Evolutionary conservation across 2,888 invertebrate genomes (phyloP).

Genomic region (Megalurothrips usitatus): DNA sequence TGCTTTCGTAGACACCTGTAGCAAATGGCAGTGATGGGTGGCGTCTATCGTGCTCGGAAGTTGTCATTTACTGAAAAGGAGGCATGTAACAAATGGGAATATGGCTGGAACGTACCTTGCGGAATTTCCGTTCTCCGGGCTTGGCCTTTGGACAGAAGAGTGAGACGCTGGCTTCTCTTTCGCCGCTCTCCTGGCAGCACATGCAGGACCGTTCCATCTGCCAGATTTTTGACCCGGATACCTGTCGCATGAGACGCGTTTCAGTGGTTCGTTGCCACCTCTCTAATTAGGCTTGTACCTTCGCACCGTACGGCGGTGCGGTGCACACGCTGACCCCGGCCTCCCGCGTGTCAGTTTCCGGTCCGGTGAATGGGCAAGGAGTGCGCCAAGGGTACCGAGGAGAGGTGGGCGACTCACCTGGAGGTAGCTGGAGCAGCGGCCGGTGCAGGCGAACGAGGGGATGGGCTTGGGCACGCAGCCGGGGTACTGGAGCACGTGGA

Average conservation of each 20-base stretch:
- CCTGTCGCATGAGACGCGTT: slow-evolving; percentile 53
- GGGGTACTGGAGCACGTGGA: slow-evolving; percentile 84
- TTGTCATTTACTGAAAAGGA: not conserved
- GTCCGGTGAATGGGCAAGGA: not conserved
- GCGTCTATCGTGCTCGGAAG: not conserved
- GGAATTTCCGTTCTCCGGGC: slow-evolving; percentile 76
- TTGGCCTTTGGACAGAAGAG: slow-evolving; percentile 86
- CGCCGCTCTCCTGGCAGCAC: slow-evolving; percentile 92
- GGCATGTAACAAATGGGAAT: not conserved
- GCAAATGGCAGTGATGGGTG: slow-evolving; percentile 36
- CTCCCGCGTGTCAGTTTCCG: not conserved
- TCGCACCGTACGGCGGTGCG: too few species aligned
- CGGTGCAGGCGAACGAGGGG: slow-evolving; percentile 88
- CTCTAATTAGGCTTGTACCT: too few species aligned
- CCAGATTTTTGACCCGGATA: slow-evolving; percentile 92
- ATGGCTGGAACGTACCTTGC: slow-evolving; percentile 60
- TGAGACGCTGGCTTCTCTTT: slow-evolving; percentile 83
- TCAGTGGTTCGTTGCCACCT: too few species aligned
- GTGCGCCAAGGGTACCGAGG: too few species aligned
- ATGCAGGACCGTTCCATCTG: slow-evolving; percentile 93
- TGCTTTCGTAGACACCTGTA: slow-evolving; percentile 83
- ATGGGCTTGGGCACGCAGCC: slow-evolving; percentile 91
- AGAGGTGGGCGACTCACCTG: slow-evolving; percentile 57
- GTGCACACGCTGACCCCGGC: too few species aligned
- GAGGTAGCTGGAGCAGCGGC: slow-evolving; percentile 84